Conservation (phyloP, 1,140 invertebrate species). For the Zaprionus ghesquierei region DNA sequence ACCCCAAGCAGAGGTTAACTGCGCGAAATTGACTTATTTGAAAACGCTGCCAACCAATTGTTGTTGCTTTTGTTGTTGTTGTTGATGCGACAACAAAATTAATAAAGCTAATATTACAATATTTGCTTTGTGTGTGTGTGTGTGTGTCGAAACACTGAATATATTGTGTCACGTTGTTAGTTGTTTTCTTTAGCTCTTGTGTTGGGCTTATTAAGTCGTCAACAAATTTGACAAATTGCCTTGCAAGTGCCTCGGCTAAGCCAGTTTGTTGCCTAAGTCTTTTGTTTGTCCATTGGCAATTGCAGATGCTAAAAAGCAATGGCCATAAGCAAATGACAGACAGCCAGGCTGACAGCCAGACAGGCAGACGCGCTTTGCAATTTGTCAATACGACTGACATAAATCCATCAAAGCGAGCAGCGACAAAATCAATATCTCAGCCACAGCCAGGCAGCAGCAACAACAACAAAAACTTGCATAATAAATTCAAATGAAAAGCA, state of each 20-base stretch:
- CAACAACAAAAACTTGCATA: constrained; percentile 53
- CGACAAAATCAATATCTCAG: constrained; percentile 53
- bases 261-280: constrained; percentile 38
- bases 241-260: constrained; percentile 33
- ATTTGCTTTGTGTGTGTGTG: neutral
- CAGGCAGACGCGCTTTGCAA: constrained; percentile 42
- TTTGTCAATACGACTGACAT: constrained; percentile 71
- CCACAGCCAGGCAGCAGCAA: neutral
- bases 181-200: constrained; percentile 13
- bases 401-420: constrained; percentile 63
- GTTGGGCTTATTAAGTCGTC: constrained; percentile 47
- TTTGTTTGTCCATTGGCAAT: constrained; percentile 49
- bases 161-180: constrained; percentile 34
- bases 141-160: constrained; percentile 24
- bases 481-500: constrained; percentile 63
- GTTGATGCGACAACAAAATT: constrained; percentile 3
- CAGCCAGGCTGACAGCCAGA: constrained; percentile 17
- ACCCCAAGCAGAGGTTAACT: constrained; percentile 21
- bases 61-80: neutral
- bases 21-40: constrained; percentile 35
- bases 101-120: constrained; percentile 12
- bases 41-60: neutral
- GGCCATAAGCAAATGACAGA: constrained; percentile 49
- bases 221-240: constrained; percentile 43
- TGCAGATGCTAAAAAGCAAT: constrained; percentile 39